Evolutionary conservation across 2,113 vertebrate genomes (phyloP).

Genomic region (Empidonax traillii): DNA sequence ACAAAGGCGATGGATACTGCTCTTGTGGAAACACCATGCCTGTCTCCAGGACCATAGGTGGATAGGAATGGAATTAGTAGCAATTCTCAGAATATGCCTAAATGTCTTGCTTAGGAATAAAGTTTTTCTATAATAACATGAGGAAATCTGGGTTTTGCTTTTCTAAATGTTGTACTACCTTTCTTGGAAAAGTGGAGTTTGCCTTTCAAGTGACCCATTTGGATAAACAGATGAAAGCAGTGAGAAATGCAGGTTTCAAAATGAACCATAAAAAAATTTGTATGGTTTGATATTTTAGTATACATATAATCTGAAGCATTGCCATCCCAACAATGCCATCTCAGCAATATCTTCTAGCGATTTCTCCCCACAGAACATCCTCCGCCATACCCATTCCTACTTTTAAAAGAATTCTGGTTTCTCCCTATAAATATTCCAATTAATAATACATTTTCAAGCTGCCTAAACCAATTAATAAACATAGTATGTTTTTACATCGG

Average conservation of each 20-base stretch:
- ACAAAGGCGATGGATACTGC: not conserved
- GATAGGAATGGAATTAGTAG: not conserved
- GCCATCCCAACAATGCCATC: too few species aligned
- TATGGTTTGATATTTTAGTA: not conserved
- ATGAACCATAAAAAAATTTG: not conserved
- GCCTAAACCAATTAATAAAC: not conserved
- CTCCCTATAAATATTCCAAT: not conserved
- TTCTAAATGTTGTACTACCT: not conserved
- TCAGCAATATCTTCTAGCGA: not conserved
- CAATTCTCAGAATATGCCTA: not conserved
- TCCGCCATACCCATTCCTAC: not conserved
- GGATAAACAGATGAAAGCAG: not conserved
- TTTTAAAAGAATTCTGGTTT: not conserved
- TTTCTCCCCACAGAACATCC: not conserved
- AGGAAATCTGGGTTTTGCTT: not conserved
- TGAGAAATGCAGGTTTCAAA: not conserved
- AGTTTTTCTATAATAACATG: not conserved
- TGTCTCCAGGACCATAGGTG: not conserved
- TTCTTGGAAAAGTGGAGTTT: not conserved
- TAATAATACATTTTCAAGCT: not conserved
- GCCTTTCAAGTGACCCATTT: not conserved
- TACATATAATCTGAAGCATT: not conserved
- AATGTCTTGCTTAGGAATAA: not conserved
- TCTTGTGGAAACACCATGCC: not conserved
- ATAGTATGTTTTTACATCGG: not conserved